Base-by-base conservation (phyloP, 2,888 invertebrate genomes). In the Ornithoptera alexandrae region DNA sequence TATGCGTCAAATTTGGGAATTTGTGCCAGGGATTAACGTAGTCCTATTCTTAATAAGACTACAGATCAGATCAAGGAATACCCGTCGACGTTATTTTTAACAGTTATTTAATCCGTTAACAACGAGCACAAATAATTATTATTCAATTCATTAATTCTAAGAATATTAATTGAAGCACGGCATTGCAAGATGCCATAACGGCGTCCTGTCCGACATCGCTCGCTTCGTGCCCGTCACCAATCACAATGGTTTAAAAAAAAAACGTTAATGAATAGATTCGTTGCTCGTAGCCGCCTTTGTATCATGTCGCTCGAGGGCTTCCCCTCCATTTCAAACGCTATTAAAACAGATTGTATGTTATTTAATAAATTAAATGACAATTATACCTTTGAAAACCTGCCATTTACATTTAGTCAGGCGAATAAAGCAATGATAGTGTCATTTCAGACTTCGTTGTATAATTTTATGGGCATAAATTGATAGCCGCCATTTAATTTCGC, bases 181-280 rank as follows among this genome's bases (percentile, higher is more conserved):
- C 67, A 61, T 22, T 64, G 61, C 64, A 42, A 67, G 70, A 64
- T 61, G 62, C 69, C 69, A 69, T 72, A 72, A 72, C 68, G 67
- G 50, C 71, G 36, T 67, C 56, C 65, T 71, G 65, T 73, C 68
- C 22, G 62, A 59, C 65, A 60, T 65, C 20, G 58, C 63, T 64
- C 64, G 65, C 60, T 64, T 58, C 2, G 58, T 46, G 63, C 68
- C 46, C 62, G 59, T 68, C 64, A 82, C 78, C 78, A 81, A 75
- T 74, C 75, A 76, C 74, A 74, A 76, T 77, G 72, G 74, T 69
- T 71, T 72, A 78, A 78, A 83, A 53, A 46, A 79, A 75, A 83
- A 84, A 82, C 82, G 20, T 65, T 80, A 84, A 85, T 84, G 81
- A 84, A 84, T 84, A 81, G 82, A 79, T 80, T 77, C 78, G 79